Base-by-base conservation (phyloP, 2,797 vertebrate genomes). In the Oceanodroma leucorhoa region DNA sequence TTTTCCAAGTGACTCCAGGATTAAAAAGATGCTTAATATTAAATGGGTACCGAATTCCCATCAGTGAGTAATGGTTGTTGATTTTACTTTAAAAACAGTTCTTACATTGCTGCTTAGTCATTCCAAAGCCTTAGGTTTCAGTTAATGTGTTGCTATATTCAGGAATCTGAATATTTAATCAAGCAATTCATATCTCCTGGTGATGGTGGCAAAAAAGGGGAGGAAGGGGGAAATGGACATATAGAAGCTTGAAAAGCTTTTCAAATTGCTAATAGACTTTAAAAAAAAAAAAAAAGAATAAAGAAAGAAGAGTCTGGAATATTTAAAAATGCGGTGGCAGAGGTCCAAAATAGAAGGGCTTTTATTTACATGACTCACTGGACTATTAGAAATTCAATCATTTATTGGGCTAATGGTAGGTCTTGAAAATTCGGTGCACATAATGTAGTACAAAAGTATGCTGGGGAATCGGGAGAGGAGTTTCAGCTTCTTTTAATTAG, bases 141-240 rank as follows among this genome's bases (percentile, higher is more conserved):
- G 72, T 71, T 58, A 83, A 48, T 38, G 2, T 6, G 53, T 38
- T 88, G 77, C 84, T 26, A 6, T 46, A 41, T 64, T 86, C 72
- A 76, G 90, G 81, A 93, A 91, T 77, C 72, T 88, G 90, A 55
- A 89, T 85, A 69, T 90, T 90, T 93, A 72, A 89, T 80, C n/a
- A 8, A 50, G 64, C 91, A 88, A 93, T 95, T 95, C 91, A 79
- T 84, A 43, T 58, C 67, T 82, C 54, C 41, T 41, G 40, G 40
- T 57, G 65, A 7, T 21, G 77, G 26, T 29, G 30, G 55, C 11
- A 13, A 11, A 38, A 16, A 61, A 32, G 24, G 16, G 34, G 72
- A 26, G 19, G 66, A 5, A 17, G 24, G 32, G 34, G 40, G 32
- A 14, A n/a, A 54, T n/a, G 75, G 73, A 43, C 32, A 30, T 9